Evolutionary conservation across 2,113 vertebrate species (phyloP), one percentile per base, ranked within the genome.

Genomic region (Prietella phreatophila): DNA sequence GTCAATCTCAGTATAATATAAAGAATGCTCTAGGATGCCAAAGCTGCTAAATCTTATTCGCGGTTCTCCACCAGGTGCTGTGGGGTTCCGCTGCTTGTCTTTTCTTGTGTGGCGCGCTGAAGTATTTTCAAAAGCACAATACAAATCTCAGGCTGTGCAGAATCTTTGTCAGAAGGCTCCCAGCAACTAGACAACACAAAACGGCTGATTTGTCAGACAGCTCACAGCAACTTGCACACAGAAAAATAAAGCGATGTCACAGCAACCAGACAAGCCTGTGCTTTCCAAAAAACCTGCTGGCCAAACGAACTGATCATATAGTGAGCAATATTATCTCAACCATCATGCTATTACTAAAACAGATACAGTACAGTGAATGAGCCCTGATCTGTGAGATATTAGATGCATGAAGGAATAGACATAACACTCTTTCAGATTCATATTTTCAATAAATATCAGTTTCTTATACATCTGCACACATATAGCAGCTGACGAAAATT

Each of bases 1-100:
- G 85, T 81, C 50, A 33, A 86, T 86, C 67, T 88, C 30, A 27
- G 61, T 88, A 83, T 88, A 90, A 86, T 86, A 86, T 86, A 90
- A 56, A 83, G 80, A 80, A 85, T 50, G 61, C 87, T 76, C 84
- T 42, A 83, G 86, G 84, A 85, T 60, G 84, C 79, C 39, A 78
- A 82, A 81, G 82, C 60, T 55, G 30, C 39, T 88, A 82, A 81
- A 87, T 88, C 76, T 85, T 20, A 42, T 86, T 81, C 36, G 69
- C 11, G 0, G 47, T 56, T 86, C 71, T 60, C 79, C 36, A 4
- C 9, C 55, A 58, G 82, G 81, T 27, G 56, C 80, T 36, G 36
- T 61, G 42, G 85, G 55, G 55, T 63, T 89, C 47, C 20, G 22
- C 69, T 11, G 67, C 73, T 60, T 86, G 85, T 89, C 67, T 89